phyloP scores from a whole-genome alignment of 2,888 invertebrate genomes.

The Caenorhabditis sp. region DNA sequence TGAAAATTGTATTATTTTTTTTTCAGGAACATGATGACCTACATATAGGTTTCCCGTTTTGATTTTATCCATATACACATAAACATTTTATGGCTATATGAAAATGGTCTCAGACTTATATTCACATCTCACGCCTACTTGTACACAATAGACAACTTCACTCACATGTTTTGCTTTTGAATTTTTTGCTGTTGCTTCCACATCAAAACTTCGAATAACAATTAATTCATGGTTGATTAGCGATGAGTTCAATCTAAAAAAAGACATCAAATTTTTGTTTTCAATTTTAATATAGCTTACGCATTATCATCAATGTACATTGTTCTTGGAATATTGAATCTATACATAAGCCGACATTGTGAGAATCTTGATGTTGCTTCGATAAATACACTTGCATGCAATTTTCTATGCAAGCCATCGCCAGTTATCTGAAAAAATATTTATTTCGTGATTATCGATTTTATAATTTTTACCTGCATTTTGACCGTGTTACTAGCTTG shows the following conservation, averaged over 20 bases:
- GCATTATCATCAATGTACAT: conserved; percentile 18
- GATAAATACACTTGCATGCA: neutral
- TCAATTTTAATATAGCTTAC: conserved; percentile 9
- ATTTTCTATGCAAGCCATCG: conserved; percentile 17
- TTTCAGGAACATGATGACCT: too few relatives aligned
- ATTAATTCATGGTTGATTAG: conserved; percentile 3
- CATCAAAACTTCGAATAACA: neutral
- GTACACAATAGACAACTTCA: neutral
- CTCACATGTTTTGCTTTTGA: conserved; percentile 6
- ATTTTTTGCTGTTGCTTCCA: conserved; percentile 1
- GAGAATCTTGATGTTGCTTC: conserved; percentile 13
- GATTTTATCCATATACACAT: too few relatives aligned
- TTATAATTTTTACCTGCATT: neutral
- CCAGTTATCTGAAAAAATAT: conserved; percentile 9
- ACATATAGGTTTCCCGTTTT: too few relatives aligned
- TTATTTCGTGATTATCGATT: too few relatives aligned
- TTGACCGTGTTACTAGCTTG: neutral
- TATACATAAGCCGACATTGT: conserved; percentile 20
- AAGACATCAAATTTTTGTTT: neutral
- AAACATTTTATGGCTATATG: too few relatives aligned
- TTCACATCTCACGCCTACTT: too few relatives aligned
- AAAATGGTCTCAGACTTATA: too few relatives aligned
- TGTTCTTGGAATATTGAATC: conserved; percentile 10
- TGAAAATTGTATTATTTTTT: too few relatives aligned
- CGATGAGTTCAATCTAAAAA: conserved; percentile 3